A percentile compares a stretch with the other conserved stretches of the same genome.
These are phyloP conservation scores for Nephrotoma guestfalica DNA, from an alignment of 2,888 invertebrate species.

Conservation along the genomic window DNA sequence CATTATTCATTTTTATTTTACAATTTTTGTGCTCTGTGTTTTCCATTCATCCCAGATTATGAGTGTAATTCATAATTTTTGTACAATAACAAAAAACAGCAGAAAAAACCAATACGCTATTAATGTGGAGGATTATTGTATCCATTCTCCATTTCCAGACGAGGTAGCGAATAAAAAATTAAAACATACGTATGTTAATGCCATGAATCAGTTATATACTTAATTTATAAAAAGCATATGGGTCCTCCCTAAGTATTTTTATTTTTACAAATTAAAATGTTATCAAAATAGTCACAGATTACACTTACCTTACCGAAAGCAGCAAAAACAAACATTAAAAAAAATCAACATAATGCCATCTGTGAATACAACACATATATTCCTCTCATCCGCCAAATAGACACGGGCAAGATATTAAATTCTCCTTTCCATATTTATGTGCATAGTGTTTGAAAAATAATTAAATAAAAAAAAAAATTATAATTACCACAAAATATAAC, in stretches of 20 bases:
- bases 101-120: not conserved
- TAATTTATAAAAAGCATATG: not conserved
- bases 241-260: not conserved
- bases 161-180: not conserved
- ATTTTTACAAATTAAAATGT: not conserved
- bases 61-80: not conserved
- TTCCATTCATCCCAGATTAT: not conserved
- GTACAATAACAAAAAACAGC: not conserved
- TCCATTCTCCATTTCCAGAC: not conserved
- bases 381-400: not conserved
- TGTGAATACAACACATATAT: not conserved
- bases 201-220: not conserved
- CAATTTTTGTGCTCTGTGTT: not conserved
- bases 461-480: too few species aligned
- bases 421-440: not conserved
- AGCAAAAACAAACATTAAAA: not conserved
- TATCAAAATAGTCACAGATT: not conserved
- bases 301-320: not conserved
- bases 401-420: not conserved
- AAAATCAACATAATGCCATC: not conserved
- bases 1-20: not conserved
- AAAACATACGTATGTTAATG: not conserved
- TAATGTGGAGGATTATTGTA: not conserved
- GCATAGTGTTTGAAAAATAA: not conserved
- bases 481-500: not conserved